Evolutionary conservation across 1,140 invertebrate species (phyloP).

Genomic region (Bactericera cockerelli): DNA sequence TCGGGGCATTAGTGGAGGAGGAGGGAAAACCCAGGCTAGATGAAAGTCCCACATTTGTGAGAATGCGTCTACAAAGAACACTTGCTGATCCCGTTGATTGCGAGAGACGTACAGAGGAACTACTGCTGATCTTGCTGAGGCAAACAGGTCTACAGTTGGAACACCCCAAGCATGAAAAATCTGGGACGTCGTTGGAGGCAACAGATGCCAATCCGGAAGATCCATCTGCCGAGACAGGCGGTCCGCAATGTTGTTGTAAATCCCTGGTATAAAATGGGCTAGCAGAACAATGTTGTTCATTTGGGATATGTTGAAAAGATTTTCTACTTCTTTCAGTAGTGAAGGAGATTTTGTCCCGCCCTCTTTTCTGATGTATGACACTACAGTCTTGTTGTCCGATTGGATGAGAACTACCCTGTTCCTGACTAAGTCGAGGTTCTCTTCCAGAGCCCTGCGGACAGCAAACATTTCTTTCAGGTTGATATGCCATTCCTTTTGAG

Average conservation of each 20-base stretch:
- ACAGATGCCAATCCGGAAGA: conserved; percentile 27
- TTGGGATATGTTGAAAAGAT: conserved; percentile 13
- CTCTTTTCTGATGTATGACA: conserved; percentile 21
- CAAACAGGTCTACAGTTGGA: conserved; percentile 27
- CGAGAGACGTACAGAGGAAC: conserved; percentile 23
- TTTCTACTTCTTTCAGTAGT: conserved; percentile 13
- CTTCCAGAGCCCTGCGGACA: conserved; percentile 22
- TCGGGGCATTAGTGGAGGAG: conserved; percentile 26
- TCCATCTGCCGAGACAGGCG: conserved; percentile 21
- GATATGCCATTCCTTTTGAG: conserved; percentile 21
- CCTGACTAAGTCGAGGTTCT: conserved; percentile 14
- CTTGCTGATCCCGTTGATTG: conserved; percentile 21
- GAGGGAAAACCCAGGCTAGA: conserved; percentile 28
- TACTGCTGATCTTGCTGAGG: conserved; percentile 23
- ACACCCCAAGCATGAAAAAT: conserved; percentile 25
- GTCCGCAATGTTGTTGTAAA: conserved; percentile 25
- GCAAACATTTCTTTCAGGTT: conserved; percentile 26
- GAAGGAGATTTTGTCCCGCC: conserved; percentile 19
- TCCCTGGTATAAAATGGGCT: conserved; percentile 21
- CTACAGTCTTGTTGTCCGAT: conserved; percentile 26
- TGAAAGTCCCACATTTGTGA: conserved; percentile 23
- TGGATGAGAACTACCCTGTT: conserved; percentile 22
- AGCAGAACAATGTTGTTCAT: conserved; percentile 22
- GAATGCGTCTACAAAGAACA: conserved; percentile 25
- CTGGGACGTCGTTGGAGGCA: conserved; percentile 19